These are phyloP conservation scores for Lordiphosa fenestrarum DNA, from an alignment of 2,888 invertebrate genomes.

Conservation along the genomic window DNA sequence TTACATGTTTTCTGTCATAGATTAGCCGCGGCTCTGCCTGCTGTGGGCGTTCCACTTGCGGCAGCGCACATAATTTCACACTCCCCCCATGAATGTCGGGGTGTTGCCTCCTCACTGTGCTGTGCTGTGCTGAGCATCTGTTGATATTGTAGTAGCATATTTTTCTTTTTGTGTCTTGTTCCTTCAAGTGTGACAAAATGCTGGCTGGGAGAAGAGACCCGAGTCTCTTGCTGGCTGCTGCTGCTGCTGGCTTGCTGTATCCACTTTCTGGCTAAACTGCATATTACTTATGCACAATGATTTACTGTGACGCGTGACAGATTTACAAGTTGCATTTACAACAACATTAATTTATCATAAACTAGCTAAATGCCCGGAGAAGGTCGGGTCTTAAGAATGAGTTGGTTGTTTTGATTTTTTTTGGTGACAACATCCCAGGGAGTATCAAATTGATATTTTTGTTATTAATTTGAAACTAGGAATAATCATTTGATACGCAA, in stretches of 20 bases:
- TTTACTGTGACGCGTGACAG: constrained; percentile 78
- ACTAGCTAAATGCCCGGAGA: constrained; percentile 5
- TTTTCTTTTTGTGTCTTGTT: constrained; percentile 18
- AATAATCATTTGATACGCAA: too few relatives aligned
- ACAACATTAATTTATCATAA: constrained; percentile 76
- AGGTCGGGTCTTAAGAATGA: too few relatives aligned
- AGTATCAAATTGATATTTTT: too few relatives aligned
- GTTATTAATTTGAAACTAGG: too few relatives aligned
- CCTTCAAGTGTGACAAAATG: constrained; percentile 38
- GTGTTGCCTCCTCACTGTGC: constrained; percentile 11
- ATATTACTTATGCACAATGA: constrained; percentile 73
- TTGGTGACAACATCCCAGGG: too few relatives aligned
- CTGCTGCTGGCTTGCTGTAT: constrained; percentile 26
- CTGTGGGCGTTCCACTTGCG: constrained; percentile 48
- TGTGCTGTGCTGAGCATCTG: constrained; percentile 55
- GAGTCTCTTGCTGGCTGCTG: constrained; percentile 7
- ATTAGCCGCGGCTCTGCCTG: constrained; percentile 62
- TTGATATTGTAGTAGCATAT: constrained; percentile 39
- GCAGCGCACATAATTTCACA: constrained; percentile 65
- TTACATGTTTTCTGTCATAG: constrained; percentile 75
- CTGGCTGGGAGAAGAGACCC: constrained; percentile 8
- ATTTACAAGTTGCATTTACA: constrained; percentile 77
- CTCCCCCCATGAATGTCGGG: constrained; percentile 32
- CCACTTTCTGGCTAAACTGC: constrained; percentile 49
- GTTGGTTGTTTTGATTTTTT: too few relatives aligned